A percentile compares a stretch with the other conserved stretches of the same genome.
Evolutionary conservation across 2,888 invertebrate genomes (phyloP).

Genomic region (Sarcophaga variegata): DNA sequence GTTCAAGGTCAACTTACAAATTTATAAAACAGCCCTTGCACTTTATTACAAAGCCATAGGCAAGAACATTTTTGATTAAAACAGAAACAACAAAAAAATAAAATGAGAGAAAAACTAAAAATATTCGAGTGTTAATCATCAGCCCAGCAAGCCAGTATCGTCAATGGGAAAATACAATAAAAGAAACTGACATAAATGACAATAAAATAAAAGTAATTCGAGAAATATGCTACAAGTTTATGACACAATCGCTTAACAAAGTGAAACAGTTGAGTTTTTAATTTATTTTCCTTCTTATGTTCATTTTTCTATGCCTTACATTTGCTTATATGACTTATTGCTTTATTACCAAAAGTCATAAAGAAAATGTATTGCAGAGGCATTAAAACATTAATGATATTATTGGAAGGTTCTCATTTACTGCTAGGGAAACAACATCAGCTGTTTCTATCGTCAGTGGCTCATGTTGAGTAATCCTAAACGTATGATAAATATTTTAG

Average conservation of each 20-base stretch:
- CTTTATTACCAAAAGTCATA: slow-evolving; percentile 13
- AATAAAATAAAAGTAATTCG: slow-evolving; percentile 12
- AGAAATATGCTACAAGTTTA: slow-evolving; percentile 26
- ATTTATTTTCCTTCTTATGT: slow-evolving; percentile 8
- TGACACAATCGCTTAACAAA: slow-evolving; percentile 1
- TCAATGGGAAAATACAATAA: slow-evolving; percentile 27
- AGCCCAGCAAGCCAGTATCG: slow-evolving; percentile 3
- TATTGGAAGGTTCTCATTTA: neutral
- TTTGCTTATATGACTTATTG: slow-evolving; percentile 14
- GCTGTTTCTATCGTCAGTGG: neutral
- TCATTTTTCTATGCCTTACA: neutral
- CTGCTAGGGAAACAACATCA: slow-evolving; percentile 1
- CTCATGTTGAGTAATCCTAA: neutral
- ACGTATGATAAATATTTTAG: slow-evolving; percentile 45
- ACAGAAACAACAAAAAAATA: neutral
- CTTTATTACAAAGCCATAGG: neutral
- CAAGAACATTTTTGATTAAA: neutral
- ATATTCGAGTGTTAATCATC: slow-evolving; percentile 17
- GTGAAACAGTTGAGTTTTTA: too few relatives aligned
- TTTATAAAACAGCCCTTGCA: slow-evolving; percentile 21
- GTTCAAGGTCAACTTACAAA: slow-evolving; percentile 47
- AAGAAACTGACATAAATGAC: neutral
- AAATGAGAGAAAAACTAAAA: slow-evolving; percentile 25
- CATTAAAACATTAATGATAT: slow-evolving; percentile 38
- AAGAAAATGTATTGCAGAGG: slow-evolving; percentile 22